Evolutionary conservation across 2,888 invertebrate genomes (phyloP).

Genomic region (Drosophila paranaensis): DNA sequence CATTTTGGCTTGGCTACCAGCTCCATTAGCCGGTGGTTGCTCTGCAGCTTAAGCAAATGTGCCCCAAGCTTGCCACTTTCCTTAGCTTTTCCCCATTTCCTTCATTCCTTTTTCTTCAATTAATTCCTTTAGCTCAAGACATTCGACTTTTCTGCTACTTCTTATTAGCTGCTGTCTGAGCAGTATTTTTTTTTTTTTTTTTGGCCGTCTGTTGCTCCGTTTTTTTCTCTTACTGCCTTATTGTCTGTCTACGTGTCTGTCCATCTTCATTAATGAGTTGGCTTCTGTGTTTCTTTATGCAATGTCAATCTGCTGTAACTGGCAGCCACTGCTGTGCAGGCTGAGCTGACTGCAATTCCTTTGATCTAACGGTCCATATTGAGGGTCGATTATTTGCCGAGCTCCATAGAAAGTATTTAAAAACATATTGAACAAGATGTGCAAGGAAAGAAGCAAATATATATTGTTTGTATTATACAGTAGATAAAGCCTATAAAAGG

Average conservation of each 20-base stretch:
- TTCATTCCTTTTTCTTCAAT: conserved; percentile 53
- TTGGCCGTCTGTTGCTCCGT: conserved; percentile 15
- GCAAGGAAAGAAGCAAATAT: not conserved
- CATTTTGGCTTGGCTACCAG: conserved; percentile 48
- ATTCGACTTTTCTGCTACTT: conserved; percentile 52
- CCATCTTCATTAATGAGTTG: conserved; percentile 59
- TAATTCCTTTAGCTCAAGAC: conserved; percentile 67
- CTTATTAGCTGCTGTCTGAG: conserved; percentile 59
- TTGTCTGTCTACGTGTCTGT: conserved; percentile 48
- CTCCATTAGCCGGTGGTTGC: conserved; percentile 36
- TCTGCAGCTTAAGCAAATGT: conserved; percentile 53
- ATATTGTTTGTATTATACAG: not conserved
- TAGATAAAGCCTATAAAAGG: not conserved
- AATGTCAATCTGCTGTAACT: conserved; percentile 33
- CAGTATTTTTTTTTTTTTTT: conserved; percentile 25
- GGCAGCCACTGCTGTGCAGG: conserved; percentile 43
- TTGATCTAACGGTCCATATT: conserved; percentile 41
- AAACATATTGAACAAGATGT: not conserved
- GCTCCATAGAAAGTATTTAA: not conserved
- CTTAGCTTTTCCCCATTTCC: conserved; percentile 7
- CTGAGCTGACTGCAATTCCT: conserved; percentile 32
- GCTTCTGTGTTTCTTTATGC: conserved; percentile 5
- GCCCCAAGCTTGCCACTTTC: conserved; percentile 27
- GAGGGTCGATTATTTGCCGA: conserved; percentile 36
- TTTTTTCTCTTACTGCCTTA: conserved; percentile 9